Conservation (phyloP, 2,888 invertebrate genomes). For the Synergus umbraculus region DNA sequence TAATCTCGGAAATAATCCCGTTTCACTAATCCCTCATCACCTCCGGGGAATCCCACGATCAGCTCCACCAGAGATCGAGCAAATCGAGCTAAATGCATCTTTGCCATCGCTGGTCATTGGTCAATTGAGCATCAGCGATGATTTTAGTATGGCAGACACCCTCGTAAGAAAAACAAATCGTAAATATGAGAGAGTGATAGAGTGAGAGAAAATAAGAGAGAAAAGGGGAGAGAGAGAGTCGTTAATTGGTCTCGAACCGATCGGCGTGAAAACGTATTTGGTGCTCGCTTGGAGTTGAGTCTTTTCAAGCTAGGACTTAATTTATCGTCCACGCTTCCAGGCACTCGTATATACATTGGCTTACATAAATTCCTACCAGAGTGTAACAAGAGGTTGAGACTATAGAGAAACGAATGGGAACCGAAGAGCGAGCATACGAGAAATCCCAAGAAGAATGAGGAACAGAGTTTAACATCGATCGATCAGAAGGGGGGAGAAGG, state of each 20-base stretch:
- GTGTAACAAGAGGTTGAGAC: conserved; percentile 35
- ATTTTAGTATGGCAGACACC: conserved; percentile 8
- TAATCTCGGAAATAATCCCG: conserved; percentile 23
- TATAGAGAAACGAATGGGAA: conserved; percentile 27
- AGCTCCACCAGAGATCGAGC: conserved; percentile 6
- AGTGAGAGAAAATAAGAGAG: not conserved
- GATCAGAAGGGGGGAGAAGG: conserved; percentile 5
- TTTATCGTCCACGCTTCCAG: conserved; percentile 42
- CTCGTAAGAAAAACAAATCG: conserved; percentile 20
- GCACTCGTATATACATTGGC: conserved; percentile 48
- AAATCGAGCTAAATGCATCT: conserved; percentile 4
- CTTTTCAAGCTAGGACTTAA: conserved; percentile 15
- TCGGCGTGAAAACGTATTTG: conserved; percentile 29
- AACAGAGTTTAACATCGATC: conserved; percentile 35
- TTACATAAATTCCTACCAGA: conserved; percentile 44
- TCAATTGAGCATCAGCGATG: conserved; percentile 6
- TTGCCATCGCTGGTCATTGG: not conserved
- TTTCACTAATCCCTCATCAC: conserved; percentile 35
- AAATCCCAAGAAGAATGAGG: conserved; percentile 20
- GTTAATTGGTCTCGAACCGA: conserved; percentile 33
- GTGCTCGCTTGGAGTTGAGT: conserved; percentile 16
- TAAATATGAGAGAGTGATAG: not conserved
- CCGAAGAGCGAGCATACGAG: not conserved
- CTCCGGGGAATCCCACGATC: conserved; percentile 37
- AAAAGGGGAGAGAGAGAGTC: not conserved